Conservation (phyloP, 2,797 vertebrate species). For the Carcharodon carcharias region DNA sequence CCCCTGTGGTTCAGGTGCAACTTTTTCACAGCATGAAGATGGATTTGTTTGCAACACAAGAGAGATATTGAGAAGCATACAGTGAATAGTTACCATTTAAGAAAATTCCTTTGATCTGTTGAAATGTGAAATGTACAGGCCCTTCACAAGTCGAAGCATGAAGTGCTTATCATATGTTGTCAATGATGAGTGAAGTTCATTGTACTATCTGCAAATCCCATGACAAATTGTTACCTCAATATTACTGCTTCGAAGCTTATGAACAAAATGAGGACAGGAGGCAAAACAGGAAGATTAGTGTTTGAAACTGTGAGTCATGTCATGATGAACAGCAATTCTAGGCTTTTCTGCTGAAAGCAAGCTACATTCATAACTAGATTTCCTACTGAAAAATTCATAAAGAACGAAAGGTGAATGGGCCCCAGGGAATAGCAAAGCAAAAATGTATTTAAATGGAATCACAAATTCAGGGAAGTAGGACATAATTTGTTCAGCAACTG, state of each 20-base stretch:
- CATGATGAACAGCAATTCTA: neutral
- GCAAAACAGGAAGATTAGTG: conserved; percentile 13
- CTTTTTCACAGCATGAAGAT: neutral
- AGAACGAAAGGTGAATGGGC: conserved; percentile 15
- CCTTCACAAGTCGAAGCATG: neutral
- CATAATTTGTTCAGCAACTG: conserved; percentile 15
- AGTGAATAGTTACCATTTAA: neutral
- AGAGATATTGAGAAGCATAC: neutral
- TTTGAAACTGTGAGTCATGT: neutral
- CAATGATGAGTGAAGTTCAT: neutral
- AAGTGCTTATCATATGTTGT: neutral
- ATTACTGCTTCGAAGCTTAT: neutral
- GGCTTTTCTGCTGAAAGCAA: neutral
- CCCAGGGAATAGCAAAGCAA: conserved; percentile 12
- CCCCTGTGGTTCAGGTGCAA: neutral
- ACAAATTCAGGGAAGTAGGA: conserved; percentile 5
- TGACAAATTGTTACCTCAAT: neutral
- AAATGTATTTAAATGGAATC: conserved; percentile 28
- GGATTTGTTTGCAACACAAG: neutral
- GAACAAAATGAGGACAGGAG: neutral
- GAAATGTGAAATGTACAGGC: neutral
- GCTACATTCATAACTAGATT: neutral
- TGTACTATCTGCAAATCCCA: neutral
- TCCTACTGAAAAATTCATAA: conserved; percentile 30
- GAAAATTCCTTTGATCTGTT: neutral